Percentiles rank a stretch among this genome's conserved stretches.
phyloP scores from a whole-genome alignment of 1,140 invertebrate species.

The Drosophila auraria region DNA sequence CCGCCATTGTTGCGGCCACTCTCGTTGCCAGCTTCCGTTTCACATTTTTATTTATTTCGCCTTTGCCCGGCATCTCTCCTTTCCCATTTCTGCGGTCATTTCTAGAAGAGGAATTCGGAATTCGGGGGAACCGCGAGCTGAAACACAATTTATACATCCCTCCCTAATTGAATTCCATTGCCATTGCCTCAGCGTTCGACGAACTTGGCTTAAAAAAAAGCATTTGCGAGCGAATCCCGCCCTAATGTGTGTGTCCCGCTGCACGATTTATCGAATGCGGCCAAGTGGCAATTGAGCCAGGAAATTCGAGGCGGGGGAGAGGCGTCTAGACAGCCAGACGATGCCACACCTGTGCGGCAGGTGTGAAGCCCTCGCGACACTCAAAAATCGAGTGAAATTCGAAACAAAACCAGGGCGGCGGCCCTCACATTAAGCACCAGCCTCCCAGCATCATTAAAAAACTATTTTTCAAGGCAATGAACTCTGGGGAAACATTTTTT shows the following conservation, averaged over 20 bases:
- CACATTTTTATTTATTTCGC: constrained; percentile 51
- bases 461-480: constrained; percentile 16
- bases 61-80: constrained; percentile 2
- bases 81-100: constrained; percentile 33
- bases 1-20: constrained; percentile 38
- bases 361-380: constrained; percentile 21
- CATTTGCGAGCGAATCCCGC: constrained; percentile 16
- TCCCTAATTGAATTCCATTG: constrained; percentile 75
- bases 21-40: constrained; percentile 61
- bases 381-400: constrained; percentile 20
- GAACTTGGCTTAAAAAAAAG: constrained; percentile 40
- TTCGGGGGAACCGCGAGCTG: constrained; percentile 24
- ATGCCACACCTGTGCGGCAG: constrained; percentile 58
- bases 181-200: constrained; percentile 7
- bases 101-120: background rate
- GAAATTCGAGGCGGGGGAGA: background rate
- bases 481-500: background rate
- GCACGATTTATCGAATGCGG: constrained; percentile 63
- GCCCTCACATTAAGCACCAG: background rate
- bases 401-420: constrained; percentile 14
- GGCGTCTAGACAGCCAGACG: constrained; percentile 70
- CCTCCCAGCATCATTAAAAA: constrained; percentile 27
- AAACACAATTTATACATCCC: constrained; percentile 56
- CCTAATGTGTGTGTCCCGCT: constrained; percentile 41
- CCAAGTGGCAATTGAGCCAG: constrained; percentile 50